Evolutionary conservation across 2,113 vertebrate species (phyloP), one percentile per base, ranked within the genome.

Genomic region (Orientallactaga bullata): DNA sequence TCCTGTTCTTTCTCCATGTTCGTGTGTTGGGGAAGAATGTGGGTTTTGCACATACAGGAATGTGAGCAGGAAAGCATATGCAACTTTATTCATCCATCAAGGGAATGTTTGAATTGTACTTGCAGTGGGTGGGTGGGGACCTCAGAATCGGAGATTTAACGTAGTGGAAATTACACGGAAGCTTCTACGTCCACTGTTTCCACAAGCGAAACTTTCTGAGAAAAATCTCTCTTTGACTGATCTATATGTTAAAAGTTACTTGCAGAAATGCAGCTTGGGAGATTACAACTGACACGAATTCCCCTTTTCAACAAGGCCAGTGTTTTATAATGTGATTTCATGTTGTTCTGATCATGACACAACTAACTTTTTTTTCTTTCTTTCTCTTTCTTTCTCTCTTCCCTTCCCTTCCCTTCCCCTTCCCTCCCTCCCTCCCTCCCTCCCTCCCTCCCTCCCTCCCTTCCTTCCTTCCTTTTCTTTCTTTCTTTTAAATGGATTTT

Each of bases 171-270:
- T 51, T 47, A 20, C 13, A 4, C 1, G 0, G 63, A 81, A 39
- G 23, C 17, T n/a, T 80, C 90, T 65, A 0, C 21, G 60, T 74
- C 35, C 1, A 5, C 35, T 39, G 21, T 88, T 88, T n/a, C 60
- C 51, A 74, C 18, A 21, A 32, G 47, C 28, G 9, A 20, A 78
- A 76, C 69, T 37, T 78, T 74, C 63, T 55, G 42, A 84, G 84
- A 51, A 35, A 80, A 60, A 37, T 85, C 35, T 37, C 68, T 24
- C 6, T 74, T 88, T 55, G 35, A 55, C 58, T 93, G 88, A 88
- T 51, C 91, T 71, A 21, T 71, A 21, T 84, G 95, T 90, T 28
- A 55, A 39, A 61, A 89, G 55, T 20, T 58, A 84, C 39, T 85
- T 69, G 21, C 8, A 39, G 76, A 91, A 73, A 80, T 71, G 21